Base-by-base conservation (phyloP, 2,888 invertebrate genomes). In the Oscheius sp. region DNA sequence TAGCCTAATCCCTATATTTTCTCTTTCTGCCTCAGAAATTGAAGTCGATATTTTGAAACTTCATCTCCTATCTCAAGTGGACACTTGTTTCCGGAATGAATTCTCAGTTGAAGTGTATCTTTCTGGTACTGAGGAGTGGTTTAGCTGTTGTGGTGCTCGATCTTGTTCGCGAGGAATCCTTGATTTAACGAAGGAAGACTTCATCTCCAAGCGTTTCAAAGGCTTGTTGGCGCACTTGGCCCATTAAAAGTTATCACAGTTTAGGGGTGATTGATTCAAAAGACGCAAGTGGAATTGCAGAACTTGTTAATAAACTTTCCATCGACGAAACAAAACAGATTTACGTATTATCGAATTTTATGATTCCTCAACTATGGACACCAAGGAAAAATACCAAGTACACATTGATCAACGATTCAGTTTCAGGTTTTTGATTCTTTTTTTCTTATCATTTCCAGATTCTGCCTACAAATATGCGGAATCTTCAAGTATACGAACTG, bases 41-140 rank as follows among this genome's bases (percentile, higher is more conserved):
- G 29, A 29, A 15, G 15, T 42, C 25, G 27, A 27, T 27, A n/a
- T 25, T 15, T 25, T 61, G n/a, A 39, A 42, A 45, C 12, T 42
- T 1, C 61, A 61, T 15, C 45, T 61, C 17, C 29, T 61, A 39
- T 42, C 61, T 29, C 61, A 61, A 61, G 42, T 61, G 5, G 42
- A 61, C 31, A 27, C 42, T 4, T 61, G 61, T 17, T 45, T 45
- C 29, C 42, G 45, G 2, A 31, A 29, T 2, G 17, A 39, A 17
- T 61, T 61, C 45, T 27, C 45, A 10, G 17, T 61, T n/a, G 23
- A 42, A 10, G 15, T 61, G 27, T 61, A 42, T 42, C 25, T 61
- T 8, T n/a, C 61, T n/a, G 42, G 42, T 4, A 29, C 23, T 8
- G 15, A 29, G 4, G 45, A 61, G 8, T 61, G 42, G 31, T 8